Base-by-base conservation (phyloP, 2,113 vertebrate genomes). In the Engystomops pustulosus region DNA sequence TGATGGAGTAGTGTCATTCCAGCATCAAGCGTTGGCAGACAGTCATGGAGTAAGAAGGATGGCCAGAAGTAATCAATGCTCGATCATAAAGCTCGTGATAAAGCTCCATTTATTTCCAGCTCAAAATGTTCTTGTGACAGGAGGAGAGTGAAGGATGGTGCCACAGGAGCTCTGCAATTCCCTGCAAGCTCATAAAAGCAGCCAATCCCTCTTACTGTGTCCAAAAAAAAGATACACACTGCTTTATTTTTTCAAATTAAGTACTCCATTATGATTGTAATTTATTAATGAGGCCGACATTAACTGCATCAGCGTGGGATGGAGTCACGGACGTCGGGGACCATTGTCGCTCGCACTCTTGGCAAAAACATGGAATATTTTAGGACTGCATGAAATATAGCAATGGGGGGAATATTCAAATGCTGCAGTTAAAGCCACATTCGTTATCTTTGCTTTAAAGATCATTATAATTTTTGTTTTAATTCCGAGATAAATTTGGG, bases 1-100 rank as follows among this genome's bases (percentile, higher is more conserved):
- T 85, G 83, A 85, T 85, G 83, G 83, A 85, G 83, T 79, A 85
- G 72, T 85, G 83, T 85, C 83, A 85, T 85, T 85, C 75, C 75
- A 45, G 83, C 83, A 85, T 85, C 72, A 85, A 85, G 47, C 65
- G 17, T 85, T 85, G 83, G 83, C 83, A 85, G 83, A 85, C 83
- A 85, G 83, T 85, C 83, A 85, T 58, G 82, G 82, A 84, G 71
- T 69, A 79, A 77, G 58, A 78, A 85, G 83, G 83, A 85, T 85
- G 75, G 83, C 83, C 75, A 85, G 83, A 85, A 79, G 62, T 85
- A 85, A 85, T 85, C 83, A 85, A 85, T 85, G 83, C 74, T 85
- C 62, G 75, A 85, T 85, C 83, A 85, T 85, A 85, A 85, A 85
- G 83, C 74, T 79, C 67, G 74, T 79, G 75, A 85, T 85, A 70